Conservation (phyloP, 1,140 invertebrate species). For the Cotesia vestalis region DNA sequence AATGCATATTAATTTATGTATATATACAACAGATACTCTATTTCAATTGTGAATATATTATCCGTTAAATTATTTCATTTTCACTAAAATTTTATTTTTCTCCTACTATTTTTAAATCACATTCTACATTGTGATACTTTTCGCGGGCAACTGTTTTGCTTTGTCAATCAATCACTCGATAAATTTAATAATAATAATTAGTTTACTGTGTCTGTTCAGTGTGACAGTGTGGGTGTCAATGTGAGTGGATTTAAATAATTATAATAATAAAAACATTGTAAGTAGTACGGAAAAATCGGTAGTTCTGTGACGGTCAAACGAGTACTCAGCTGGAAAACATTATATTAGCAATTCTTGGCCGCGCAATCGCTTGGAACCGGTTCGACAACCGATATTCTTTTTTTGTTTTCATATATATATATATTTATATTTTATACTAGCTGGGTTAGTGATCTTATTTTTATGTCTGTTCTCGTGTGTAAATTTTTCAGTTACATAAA, state of each 20-base stretch:
- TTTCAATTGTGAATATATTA: background rate
- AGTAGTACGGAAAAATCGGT: background rate
- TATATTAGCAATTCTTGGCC: background rate
- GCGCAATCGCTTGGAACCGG: constrained; percentile 13
- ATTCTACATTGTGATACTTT: too few species aligned
- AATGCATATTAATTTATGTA: background rate
- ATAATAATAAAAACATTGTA: too few species aligned
- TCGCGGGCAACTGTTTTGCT: too few species aligned
- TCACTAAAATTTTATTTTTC: background rate
- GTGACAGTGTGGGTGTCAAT: background rate
- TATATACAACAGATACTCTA: background rate
- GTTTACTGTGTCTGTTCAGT: background rate
- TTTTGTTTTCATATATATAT: background rate
- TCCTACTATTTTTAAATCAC: too few species aligned
- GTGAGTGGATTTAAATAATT: background rate
- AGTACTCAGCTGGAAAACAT: background rate
- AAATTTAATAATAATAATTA: background rate
- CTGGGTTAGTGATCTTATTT: background rate
- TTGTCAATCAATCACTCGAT: too few species aligned
- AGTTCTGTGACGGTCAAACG: background rate
- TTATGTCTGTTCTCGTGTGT: background rate
- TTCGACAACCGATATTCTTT: constrained; percentile 15
- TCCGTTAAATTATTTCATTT: too few species aligned
- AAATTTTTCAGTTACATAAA: constrained; percentile 1
- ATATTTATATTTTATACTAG: background rate